These are phyloP conservation scores for Ectropis crepuscularia DNA, from an alignment of 2,888 invertebrate genomes.

Conservation along the genomic window DNA sequence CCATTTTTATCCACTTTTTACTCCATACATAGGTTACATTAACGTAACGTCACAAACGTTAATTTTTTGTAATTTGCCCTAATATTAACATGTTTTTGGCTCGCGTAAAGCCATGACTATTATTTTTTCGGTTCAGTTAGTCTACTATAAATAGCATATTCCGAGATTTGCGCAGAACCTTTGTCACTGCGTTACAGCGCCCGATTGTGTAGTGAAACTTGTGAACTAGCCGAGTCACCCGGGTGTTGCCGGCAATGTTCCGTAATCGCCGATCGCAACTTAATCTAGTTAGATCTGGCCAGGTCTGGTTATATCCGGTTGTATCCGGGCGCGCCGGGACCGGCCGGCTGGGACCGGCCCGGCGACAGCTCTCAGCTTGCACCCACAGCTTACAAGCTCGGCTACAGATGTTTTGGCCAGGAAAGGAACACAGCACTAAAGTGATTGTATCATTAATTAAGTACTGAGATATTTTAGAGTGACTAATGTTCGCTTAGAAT, in stretches of 20 bases:
- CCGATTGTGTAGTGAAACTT: background rate
- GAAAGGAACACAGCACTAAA: background rate
- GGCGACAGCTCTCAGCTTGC: background rate
- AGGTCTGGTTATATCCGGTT: background rate
- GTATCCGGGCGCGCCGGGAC: background rate
- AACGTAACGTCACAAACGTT: too few relatives aligned
- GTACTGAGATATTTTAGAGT: too few relatives aligned
- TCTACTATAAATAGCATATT: background rate
- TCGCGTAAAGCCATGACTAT: too few relatives aligned
- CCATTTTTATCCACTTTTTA: too few relatives aligned
- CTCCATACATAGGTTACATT: too few relatives aligned
- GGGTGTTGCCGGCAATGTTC: constrained; percentile 23
- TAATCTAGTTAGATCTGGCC: constrained; percentile 25
- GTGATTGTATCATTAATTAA: too few relatives aligned
- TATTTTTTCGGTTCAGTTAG: too few relatives aligned
- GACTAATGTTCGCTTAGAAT: too few relatives aligned
- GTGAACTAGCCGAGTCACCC: constrained; percentile 7
- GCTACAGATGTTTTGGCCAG: constrained; percentile 1
- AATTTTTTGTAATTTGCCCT: too few relatives aligned
- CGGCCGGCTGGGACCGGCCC: background rate
- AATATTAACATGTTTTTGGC: too few relatives aligned
- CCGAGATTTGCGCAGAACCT: background rate
- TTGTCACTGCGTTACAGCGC: background rate
- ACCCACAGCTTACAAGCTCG: too few relatives aligned
- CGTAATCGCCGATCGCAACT: constrained; percentile 29